Evolutionary conservation across 2,113 vertebrate species (phyloP), one percentile per base, ranked within the genome.

Genomic region (Corapipo altera): DNA sequence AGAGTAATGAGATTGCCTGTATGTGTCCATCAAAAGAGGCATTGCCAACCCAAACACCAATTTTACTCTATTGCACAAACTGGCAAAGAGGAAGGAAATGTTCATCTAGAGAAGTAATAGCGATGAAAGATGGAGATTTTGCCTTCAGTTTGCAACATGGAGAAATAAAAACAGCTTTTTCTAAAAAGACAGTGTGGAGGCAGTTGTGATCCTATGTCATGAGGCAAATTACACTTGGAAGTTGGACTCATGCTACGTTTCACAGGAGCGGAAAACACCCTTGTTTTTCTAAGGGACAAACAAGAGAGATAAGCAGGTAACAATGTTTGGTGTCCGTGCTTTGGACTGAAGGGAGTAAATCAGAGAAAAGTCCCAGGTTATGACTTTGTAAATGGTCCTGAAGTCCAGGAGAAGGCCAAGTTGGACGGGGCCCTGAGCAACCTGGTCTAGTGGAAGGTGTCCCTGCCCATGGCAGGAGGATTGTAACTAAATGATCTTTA

Each of bases 11-110:
- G 78, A 39, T 49, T 88, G 69, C 13, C 48, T 55, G 6, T 28
- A 20, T 24, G 22, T 58, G 20, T 71, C 72, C 1, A 0, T 52
- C 54, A 91, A 87, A 86, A n/a, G 16, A 86, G n/a, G 4, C 12
- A 16, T 20, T 81, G 51, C 30, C 30, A 37, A 41, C 72, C 23
- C 22, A 71, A 78, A 59, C 43, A 84, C 65, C 9, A 92, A 54
- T 80, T 70, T 90, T 71, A 49, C 32, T 17, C 23, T 77, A 43
- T 87, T 92, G 92, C 88, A 82, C 81, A 85, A 96, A 91, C 44
- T 51, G 62, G 6, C 65, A 81, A 95, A 91, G 72, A 73, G 61
- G 80, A 96, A 96, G 76, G 88, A 95, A 95, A 89, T 18, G 30
- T 44, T 92, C 7, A 39, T 89, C 61, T 79, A 35, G 72, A 87